phyloP scores from a whole-genome alignment of 2,888 invertebrate species.

The Tiliacea aurago region DNA sequence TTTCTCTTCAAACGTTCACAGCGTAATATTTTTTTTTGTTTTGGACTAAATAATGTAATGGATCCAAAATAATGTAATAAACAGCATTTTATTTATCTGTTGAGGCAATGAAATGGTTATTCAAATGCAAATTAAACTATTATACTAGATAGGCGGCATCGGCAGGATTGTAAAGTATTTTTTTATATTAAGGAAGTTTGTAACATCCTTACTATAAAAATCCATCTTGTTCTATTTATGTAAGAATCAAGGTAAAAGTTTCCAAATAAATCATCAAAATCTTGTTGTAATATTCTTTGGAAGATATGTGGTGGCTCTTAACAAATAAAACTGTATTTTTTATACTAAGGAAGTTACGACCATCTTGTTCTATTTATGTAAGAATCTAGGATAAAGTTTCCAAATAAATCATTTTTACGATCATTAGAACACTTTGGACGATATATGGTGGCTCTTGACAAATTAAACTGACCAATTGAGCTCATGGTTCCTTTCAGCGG shows the following conservation, averaged over 20 bases:
- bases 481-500: no score
- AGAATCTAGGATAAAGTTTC: no score
- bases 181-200: background rate
- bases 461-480: background rate
- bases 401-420: no score
- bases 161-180: background rate
- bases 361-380: no score
- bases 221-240: background rate
- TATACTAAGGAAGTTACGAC: no score
- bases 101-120: background rate
- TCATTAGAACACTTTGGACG: no score
- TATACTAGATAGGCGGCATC: background rate
- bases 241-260: background rate
- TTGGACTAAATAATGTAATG: background rate
- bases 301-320: no score
- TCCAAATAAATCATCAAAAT: background rate
- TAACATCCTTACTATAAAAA: no score
- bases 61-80: constrained; percentile 3
- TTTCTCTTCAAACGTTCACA: background rate
- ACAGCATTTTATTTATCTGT: background rate
- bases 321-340: no score
- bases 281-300: no score
- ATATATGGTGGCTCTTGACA: background rate
- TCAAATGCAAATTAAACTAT: background rate
- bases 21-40: background rate